phyloP scores from a whole-genome alignment of 2,113 vertebrate genomes.

The Heptranchias perlo region DNA sequence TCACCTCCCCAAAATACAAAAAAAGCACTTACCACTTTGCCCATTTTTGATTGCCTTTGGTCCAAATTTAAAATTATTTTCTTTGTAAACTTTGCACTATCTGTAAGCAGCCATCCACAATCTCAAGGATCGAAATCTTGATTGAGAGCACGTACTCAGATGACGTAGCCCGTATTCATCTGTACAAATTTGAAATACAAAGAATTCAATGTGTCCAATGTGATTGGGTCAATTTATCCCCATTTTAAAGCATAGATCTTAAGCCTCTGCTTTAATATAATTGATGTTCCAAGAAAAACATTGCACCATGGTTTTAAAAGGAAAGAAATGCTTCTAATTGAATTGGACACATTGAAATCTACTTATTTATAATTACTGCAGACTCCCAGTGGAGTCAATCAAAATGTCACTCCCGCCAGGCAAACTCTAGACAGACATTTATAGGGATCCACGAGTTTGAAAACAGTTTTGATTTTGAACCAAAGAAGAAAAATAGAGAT shows the following conservation, averaged over 20 bases:
- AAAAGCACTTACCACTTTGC: background rate
- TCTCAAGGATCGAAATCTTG: background rate
- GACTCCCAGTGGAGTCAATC: background rate
- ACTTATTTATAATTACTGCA: background rate
- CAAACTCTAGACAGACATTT: background rate
- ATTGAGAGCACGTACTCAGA: background rate
- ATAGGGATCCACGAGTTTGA: background rate
- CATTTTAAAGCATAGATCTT: background rate
- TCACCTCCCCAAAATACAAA: background rate
- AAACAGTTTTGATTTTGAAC: background rate
- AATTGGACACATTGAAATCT: background rate
- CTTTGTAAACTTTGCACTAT: background rate
- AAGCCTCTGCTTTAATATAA: background rate
- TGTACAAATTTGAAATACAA: background rate
- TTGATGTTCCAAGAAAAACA: background rate
- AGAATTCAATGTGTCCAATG: background rate
- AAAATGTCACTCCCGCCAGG: background rate
- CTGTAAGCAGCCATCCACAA: background rate
- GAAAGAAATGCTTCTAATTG: background rate
- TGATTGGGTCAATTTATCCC: background rate
- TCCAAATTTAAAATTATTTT: background rate
- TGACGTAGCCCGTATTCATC: background rate
- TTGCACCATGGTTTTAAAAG: background rate
- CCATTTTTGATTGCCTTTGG: background rate
- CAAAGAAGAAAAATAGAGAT: background rate